Percentiles rank a stretch among this genome's conserved stretches.
These are phyloP conservation scores for Bellardia pandia DNA, from an alignment of 2,888 invertebrate genomes.

Conservation along the genomic window DNA sequence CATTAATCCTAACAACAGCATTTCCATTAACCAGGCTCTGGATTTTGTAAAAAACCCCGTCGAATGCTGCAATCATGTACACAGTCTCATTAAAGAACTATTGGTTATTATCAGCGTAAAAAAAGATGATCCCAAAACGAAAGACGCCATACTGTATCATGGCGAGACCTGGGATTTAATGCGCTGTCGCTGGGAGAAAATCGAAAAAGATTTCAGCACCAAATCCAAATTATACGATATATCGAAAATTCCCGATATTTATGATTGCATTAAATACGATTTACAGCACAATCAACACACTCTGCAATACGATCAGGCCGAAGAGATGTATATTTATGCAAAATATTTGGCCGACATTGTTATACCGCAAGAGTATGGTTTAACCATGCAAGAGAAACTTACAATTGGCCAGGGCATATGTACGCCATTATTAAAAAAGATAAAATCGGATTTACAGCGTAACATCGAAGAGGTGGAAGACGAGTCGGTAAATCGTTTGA, in stretches of 20 bases:
- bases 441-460: constrained; percentile 95
- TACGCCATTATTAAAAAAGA: constrained; percentile 97
- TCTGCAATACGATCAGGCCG: constrained; percentile 95
- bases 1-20: constrained; percentile 96
- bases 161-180: constrained; percentile 99
- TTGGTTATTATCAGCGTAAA: constrained; percentile 93
- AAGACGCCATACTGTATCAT: constrained; percentile 97
- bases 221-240: constrained; percentile 97
- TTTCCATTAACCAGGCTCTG: constrained; percentile 95
- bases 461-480: constrained; percentile 97
- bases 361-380: constrained; percentile 99
- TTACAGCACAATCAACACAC: constrained; percentile 98
- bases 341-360: constrained; percentile 99
- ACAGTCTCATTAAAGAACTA: constrained; percentile 93
- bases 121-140: constrained; percentile 94
- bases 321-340: constrained; percentile 95
- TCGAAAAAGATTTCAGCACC: constrained; percentile 98
- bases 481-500: constrained; percentile 97
- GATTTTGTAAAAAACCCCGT: constrained; percentile 98
- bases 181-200: constrained; percentile 98
- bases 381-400: constrained; percentile 97
- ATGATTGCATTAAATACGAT: constrained; percentile 99
- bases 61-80: constrained; percentile 95
- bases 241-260: constrained; percentile 99
- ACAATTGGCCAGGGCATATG: constrained; percentile 99